phyloP scores from a whole-genome alignment of 2,888 invertebrate genomes.

The Heliconius aoede region DNA sequence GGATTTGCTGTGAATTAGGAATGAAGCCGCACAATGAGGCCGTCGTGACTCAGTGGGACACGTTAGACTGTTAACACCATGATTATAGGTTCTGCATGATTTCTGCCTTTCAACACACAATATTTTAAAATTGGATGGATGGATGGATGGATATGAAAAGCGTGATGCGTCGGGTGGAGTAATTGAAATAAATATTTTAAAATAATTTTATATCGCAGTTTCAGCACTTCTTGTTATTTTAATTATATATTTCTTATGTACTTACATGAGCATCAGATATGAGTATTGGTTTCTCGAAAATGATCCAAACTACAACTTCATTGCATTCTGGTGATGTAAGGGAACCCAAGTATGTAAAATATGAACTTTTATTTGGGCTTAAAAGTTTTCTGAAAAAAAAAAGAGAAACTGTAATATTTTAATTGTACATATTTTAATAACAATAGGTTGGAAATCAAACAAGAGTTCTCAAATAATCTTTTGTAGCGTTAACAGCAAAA shows the following conservation, averaged over 20 bases:
- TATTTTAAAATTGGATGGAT: no score
- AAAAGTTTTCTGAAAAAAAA: conserved; percentile 76
- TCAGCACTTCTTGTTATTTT: not conserved
- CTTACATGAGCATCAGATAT: conserved; percentile 72
- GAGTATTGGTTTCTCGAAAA: conserved; percentile 69
- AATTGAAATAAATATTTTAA: no score
- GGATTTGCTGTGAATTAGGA: no score
- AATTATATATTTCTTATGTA: conserved; percentile 20
- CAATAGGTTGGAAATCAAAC: no score
- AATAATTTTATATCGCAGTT: not conserved
- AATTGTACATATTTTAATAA: not conserved
- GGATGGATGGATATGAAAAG: no score
- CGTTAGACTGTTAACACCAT: no score
- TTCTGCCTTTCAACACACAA: no score
- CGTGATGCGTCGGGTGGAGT: no score
- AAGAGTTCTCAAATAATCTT: no score
- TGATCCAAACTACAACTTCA: conserved; percentile 90
- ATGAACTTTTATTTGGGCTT: conserved; percentile 79
- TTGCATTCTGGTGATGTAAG: conserved; percentile 89
- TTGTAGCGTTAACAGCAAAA: not conserved
- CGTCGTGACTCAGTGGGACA: no score
- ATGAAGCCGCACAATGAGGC: no score
- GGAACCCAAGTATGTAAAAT: conserved; percentile 88
- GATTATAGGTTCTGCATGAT: no score
- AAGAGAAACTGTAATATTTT: not conserved